These are phyloP conservation scores for Brachycybe producta DNA, from an alignment of 2,888 invertebrate species.

Conservation along the genomic window DNA sequence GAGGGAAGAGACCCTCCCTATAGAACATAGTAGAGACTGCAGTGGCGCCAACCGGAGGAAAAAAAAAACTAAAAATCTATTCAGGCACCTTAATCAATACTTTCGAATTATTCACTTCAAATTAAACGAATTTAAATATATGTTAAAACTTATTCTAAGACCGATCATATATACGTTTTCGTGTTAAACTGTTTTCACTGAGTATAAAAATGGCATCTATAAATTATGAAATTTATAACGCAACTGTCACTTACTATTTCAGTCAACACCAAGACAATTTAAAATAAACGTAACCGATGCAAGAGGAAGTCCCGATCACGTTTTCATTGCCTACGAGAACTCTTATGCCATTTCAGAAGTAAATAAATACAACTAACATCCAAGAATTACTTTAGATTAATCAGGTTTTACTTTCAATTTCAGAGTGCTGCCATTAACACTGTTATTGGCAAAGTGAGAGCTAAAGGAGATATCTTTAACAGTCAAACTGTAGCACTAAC, in stretches of 20 bases:
- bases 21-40: no score
- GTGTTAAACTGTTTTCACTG: no score
- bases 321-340: constrained; percentile 1
- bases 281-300: constrained; percentile 6
- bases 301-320: not conserved
- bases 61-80: no score
- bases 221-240: not conserved
- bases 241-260: not conserved
- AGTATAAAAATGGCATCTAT: no score
- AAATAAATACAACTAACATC: not conserved
- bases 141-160: no score
- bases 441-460: constrained; percentile 2
- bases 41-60: no score
- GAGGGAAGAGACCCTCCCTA: no score
- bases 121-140: no score
- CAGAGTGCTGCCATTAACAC: not conserved
- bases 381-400: not conserved
- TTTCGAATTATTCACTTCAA: no score
- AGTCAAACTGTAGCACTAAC: no score
- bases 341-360: not conserved
- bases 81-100: no score
- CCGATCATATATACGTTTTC: no score
- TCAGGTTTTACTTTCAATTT: not conserved
- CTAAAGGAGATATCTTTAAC: not conserved
- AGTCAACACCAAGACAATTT: constrained; percentile 3